Percentiles rank a stretch among this genome's conserved stretches.
phyloP scores from a whole-genome alignment of 2,797 vertebrate species.

The Neosilurus mollespiculum region DNA sequence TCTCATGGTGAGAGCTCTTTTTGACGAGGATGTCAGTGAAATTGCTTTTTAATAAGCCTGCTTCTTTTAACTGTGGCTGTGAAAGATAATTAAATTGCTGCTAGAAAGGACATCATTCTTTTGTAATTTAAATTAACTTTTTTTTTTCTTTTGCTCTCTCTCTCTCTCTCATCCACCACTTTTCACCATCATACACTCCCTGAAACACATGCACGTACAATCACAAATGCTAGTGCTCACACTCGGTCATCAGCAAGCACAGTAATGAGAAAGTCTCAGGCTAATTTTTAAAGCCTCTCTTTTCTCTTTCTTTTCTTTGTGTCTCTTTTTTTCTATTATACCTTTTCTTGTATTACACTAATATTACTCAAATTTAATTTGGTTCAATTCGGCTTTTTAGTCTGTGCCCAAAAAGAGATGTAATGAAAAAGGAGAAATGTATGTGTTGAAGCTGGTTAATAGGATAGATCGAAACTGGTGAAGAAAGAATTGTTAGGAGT shows the following conservation, averaged over 20 bases:
- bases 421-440: conserved; percentile 12
- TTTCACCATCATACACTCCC: conserved; percentile 31
- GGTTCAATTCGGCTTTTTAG: neutral
- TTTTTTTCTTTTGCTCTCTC: conserved; percentile 57
- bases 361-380: conserved; percentile 10
- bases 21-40: conserved; percentile 77
- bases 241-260: conserved; percentile 60
- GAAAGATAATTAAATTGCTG: conserved; percentile 82
- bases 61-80: conserved; percentile 77
- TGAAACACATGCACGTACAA: neutral
- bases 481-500: neutral
- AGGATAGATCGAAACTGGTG: conserved; percentile 36
- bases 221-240: conserved; percentile 50
- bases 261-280: conserved; percentile 60
- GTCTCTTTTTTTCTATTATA: neutral
- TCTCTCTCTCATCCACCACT: conserved; percentile 60
- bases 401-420: neutral
- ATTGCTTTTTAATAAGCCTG: conserved; percentile 80
- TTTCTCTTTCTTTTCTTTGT: conserved; percentile 1
- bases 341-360: neutral
- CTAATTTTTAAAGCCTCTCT: conserved; percentile 25
- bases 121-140: conserved; percentile 84
- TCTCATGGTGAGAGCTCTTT: conserved; percentile 69
- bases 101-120: conserved; percentile 79
- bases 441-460: conserved; percentile 20